These are phyloP conservation scores for Muntiacus muntjak DNA, from an alignment of 2,113 vertebrate species.

Conservation along the genomic window DNA sequence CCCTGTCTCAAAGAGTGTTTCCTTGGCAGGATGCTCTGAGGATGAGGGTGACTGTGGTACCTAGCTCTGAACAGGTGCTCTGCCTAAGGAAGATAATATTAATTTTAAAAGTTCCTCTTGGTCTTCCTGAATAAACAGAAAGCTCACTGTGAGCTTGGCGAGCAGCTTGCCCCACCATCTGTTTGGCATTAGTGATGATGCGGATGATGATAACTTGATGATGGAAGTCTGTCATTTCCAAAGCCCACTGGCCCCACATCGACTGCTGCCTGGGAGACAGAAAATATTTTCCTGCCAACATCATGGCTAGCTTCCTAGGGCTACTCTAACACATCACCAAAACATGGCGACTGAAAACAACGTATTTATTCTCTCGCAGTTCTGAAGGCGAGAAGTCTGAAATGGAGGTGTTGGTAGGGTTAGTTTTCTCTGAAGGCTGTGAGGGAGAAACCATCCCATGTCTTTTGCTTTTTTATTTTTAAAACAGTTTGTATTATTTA, in stretches of 20 bases:
- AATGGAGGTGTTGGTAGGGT: background rate
- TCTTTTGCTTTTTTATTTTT: background rate
- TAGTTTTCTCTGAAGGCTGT: background rate
- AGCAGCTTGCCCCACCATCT: background rate
- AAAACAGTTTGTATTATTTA: background rate
- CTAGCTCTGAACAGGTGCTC: background rate
- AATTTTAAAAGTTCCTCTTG: background rate
- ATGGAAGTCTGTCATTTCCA: background rate
- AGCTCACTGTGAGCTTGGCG: accelerated
- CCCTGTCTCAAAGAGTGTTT: background rate
- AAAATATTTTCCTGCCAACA: background rate
- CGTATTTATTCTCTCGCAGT: background rate
- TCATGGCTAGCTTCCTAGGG: background rate
- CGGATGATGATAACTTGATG: accelerated
- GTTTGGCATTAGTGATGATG: background rate
- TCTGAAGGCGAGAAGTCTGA: background rate
- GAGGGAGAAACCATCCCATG: no score
- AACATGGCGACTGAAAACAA: background rate
- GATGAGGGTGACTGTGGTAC: background rate
- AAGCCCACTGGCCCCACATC: background rate
- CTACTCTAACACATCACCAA: background rate
- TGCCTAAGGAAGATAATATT: background rate
- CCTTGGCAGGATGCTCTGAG: background rate
- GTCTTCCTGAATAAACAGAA: background rate
- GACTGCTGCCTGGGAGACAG: background rate